Percentiles rank a stretch among this genome's conserved stretches.
phyloP scores from a whole-genome alignment of 2,888 invertebrate genomes.

The Slavum lentiscoides region DNA sequence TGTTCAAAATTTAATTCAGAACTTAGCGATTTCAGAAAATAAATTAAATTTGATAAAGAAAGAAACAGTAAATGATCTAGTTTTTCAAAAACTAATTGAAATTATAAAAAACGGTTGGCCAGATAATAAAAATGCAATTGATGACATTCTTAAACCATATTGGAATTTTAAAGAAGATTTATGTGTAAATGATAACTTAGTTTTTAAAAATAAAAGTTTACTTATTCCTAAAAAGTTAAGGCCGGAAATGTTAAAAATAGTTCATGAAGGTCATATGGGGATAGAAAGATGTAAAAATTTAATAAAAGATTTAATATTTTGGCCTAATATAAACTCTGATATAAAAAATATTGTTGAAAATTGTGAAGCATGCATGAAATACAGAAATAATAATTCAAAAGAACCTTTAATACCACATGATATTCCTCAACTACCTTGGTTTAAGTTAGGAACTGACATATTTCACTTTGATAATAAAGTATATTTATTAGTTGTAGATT shows the following conservation, averaged over 20 bases:
- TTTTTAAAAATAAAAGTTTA: constrained; percentile 48
- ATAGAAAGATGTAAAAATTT: constrained; percentile 18
- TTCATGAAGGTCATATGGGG: constrained; percentile 55
- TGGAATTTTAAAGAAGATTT: constrained; percentile 46
- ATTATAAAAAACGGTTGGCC: constrained; percentile 42
- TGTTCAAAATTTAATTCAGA: constrained; percentile 13
- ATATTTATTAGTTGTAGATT: constrained; percentile 54
- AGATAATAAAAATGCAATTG: constrained; percentile 24
- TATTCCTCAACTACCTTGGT: constrained; percentile 52
- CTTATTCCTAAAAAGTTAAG: constrained; percentile 51
- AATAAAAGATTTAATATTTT: constrained; percentile 54
- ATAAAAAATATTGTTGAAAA: constrained; percentile 48
- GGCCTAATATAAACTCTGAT: too few relatives aligned
- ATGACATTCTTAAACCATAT: constrained; percentile 16
- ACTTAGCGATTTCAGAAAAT: constrained; percentile 28
- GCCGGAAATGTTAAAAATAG: constrained; percentile 49
- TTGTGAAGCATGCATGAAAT: constrained; percentile 52
- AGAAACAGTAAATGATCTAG: constrained; percentile 40
- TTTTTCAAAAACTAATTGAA: constrained; percentile 18
- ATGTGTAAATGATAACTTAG: constrained; percentile 42
- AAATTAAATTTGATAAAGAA: constrained; percentile 29
- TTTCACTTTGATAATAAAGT: constrained; percentile 41
- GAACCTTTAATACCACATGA: constrained; percentile 54
- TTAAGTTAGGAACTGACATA: constrained; percentile 49
- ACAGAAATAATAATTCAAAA: constrained; percentile 46